Evolutionary conservation across 2,888 invertebrate species (phyloP), one percentile per base, ranked within the genome.

Genomic region (Pycnomerus fuliginosus): DNA sequence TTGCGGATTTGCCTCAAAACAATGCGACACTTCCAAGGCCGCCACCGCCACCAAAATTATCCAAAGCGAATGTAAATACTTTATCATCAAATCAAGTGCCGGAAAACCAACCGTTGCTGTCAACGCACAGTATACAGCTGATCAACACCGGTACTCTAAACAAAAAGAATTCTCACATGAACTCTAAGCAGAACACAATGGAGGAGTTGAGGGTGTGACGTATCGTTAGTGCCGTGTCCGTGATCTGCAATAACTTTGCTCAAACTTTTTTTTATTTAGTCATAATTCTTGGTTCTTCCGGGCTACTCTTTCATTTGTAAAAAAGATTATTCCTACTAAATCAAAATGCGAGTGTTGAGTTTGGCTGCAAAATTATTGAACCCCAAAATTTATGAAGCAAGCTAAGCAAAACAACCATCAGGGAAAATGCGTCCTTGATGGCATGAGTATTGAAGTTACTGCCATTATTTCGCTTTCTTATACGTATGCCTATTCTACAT

Each of bases 181-280:
- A 81, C 73, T 78, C 79, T 14, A 80, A 81, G 62, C 70, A 71
- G 50, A 74, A 68, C 71, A 74, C 70, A 64, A 87, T 89, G 87
- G 89, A 90, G 74, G 89, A 89, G 72, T 65, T 89, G 74, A 75
- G 89, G 46, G 89, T 90, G 85, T 90, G 89, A 89, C 87, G 82
- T 68, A 51, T 46, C 55, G 49, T 49, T 53, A 4, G 8, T 8
- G 20, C 20, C 20, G 4, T 20, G 5, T 20, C 53, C 52, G 60
- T 60, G 59, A 54, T 56, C 44, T 51, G 60, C 61, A 58, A 59
- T 56, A 59, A 53, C 46, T 53, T 55, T 60, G 61, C 61, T 61
- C 61, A 58, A 60, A 62, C 58, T 41, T 34, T 57, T 56, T 53
- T 44, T 50, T 45, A 53, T 45, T 44, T 32, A 4, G 31, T 32